A percentile compares a stretch with the other conserved stretches of the same genome.
Evolutionary conservation across 2,888 invertebrate species (phyloP).

Genomic region (Spodoptera exigua): DNA sequence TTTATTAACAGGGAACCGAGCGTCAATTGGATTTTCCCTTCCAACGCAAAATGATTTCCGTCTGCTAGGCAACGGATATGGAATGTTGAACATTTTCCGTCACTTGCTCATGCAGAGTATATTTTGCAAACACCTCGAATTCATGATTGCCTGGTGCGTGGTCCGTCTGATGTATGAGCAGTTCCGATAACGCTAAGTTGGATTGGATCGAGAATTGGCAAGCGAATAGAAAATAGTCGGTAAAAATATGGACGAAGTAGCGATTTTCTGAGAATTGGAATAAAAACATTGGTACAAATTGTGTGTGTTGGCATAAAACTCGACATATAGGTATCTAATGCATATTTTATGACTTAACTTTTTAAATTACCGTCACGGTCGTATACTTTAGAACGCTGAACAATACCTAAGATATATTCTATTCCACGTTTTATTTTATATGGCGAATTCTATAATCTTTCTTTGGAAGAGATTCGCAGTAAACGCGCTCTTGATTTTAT

Average conservation of each 20-base stretch:
- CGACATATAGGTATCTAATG: too few relatives aligned
- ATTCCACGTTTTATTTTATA: too few relatives aligned
- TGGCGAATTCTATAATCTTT: too few relatives aligned
- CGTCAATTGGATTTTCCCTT: slow-evolving; percentile 60
- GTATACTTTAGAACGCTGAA: too few relatives aligned
- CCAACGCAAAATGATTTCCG: slow-evolving; percentile 57
- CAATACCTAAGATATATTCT: too few relatives aligned
- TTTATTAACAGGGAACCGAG: slow-evolving; percentile 36
- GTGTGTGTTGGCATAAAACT: too few relatives aligned
- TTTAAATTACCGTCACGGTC: too few relatives aligned
- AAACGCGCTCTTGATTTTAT: too few relatives aligned
- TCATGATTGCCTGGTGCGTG: slow-evolving; percentile 63
- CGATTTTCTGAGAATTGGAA: slow-evolving; percentile 8
- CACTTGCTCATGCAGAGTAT: slow-evolving; percentile 25
- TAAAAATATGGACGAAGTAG: slow-evolving; percentile 11
- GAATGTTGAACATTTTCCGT: slow-evolving; percentile 54
- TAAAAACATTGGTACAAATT: not conserved
- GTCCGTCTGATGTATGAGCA: slow-evolving; percentile 31
- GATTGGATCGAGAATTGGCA: slow-evolving; percentile 25
- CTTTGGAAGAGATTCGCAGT: too few relatives aligned
- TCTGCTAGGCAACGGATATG: slow-evolving; percentile 62
- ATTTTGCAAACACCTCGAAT: slow-evolving; percentile 40
- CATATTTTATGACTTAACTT: too few relatives aligned
- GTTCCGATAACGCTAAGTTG: slow-evolving; percentile 23
- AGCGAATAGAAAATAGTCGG: slow-evolving; percentile 27